Evolutionary conservation across 1,140 invertebrate species (phyloP), one percentile per base, ranked within the genome.

Genomic region (Pseudomyrmex concolor): DNA sequence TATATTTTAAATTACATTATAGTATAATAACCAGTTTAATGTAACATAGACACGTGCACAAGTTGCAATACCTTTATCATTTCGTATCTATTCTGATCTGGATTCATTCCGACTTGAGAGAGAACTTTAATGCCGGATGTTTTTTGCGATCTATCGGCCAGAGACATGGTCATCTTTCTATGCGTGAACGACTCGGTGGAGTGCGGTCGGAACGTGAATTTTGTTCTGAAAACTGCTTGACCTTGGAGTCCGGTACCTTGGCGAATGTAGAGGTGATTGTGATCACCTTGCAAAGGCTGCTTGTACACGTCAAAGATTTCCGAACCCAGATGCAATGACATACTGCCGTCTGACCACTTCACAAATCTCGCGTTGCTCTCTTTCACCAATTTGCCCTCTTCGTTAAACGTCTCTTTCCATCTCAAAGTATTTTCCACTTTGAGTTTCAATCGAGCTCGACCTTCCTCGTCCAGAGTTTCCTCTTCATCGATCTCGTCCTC

Each of bases 401-500:
- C 97, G 90, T 98, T 97, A 91, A 98, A 96, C 2, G 94, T 95
- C 34, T 97, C 97, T n/a, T 98, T 95, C 99, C 99, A 99, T 62
- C 99, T 95, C 60, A 99, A 98, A 0, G 99, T 99, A 92, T 99
- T 99, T 94, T 99, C 99, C 8, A 99, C 98, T 95, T 98, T 98
- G 13, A 98, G 93, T 94, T 98, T 98, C 50, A 98, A 93, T 73
- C 97, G 96, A n/a, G 98, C 97, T 84, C 98, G 94, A 90, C 99
- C 99, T 95, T 99, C 99, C 92, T 99, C 99, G 93, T 99, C 99
- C 67, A 99, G 95, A 0, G 98, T 98, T 94, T 99, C 99, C 93
- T 99, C 99, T 90, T 99, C 99, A 91, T 99, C 99, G 87, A 99
- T 98, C 95, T 99, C 99, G 95, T 99, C 99, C 94, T 99, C 99